Evolutionary conservation across 2,888 invertebrate species (phyloP), one percentile per base, ranked within the genome.

Genomic region (Neria commutata): DNA sequence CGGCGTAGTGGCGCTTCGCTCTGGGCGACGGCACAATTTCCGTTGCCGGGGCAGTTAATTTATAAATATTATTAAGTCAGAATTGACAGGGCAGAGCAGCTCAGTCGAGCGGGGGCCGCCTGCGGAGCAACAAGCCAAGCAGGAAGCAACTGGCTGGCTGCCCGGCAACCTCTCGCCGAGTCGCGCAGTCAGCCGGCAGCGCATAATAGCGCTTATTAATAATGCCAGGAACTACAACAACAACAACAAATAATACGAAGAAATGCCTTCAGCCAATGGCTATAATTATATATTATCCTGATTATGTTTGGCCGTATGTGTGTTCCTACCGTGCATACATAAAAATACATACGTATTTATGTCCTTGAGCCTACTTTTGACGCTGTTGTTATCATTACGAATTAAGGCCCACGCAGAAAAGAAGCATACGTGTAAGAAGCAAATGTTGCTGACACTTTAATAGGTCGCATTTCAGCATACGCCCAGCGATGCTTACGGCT

Each of bases 271-370:
- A 8, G 29, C 5, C 29, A 29, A 37, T n/a, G n/a, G 29, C 37
- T 14, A 14, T 34, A 26, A 60, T 52, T 60, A 56, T 52, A 33
- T 25, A 45, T 60, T 54, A 60, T 56, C 60, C 56, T 48, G 56
- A 60, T 60, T 60, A 53, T 60, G 53, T 55, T 56, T 55, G 55
- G 29, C 34, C n/a, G 25, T 40, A 46, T 26, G 24, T 42, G 24
- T 48, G 33, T 29, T 53, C 42, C 45, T 42, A 16, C 6, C n/a
- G n/a, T n/a, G n/a, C n/a, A n/a, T n/a, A n/a, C n/a, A n/a, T n/a
- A n/a, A n/a, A n/a, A n/a, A n/a, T n/a, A n/a, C n/a, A n/a, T n/a
- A n/a, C n/a, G n/a, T n/a, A n/a, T n/a, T n/a, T n/a, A n/a, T n/a
- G n/a, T n/a, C n/a, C n/a, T n/a, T n/a, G n/a, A n/a, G n/a, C n/a